Evolutionary conservation across 2,888 invertebrate species (phyloP).

Genomic region (Panopea generosa): DNA sequence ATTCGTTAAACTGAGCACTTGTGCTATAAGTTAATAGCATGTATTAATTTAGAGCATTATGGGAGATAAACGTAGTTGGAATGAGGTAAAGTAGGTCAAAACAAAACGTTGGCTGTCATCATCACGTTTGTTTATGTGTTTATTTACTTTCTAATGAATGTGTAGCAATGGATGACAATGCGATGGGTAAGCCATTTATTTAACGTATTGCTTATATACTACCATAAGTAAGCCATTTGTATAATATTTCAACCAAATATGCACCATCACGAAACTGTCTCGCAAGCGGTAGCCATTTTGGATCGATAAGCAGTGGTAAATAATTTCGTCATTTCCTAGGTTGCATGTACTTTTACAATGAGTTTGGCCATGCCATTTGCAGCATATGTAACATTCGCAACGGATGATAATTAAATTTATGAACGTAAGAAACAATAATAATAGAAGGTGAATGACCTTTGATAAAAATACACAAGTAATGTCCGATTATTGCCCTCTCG

Average conservation of each 20-base stretch:
- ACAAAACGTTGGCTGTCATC: conserved; percentile 16
- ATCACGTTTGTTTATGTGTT: conserved; percentile 29
- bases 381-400: background rate
- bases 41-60: conserved; percentile 25
- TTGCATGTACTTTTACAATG: conserved; percentile 10
- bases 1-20: too few relatives aligned
- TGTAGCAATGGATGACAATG: conserved; percentile 54
- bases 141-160: conserved; percentile 29
- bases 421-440: background rate
- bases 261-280: background rate
- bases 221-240: too few relatives aligned
- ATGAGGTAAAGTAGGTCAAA: conserved; percentile 47
- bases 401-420: background rate
- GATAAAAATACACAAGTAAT: background rate
- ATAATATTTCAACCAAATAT: too few relatives aligned
- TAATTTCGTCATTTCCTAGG: conserved; percentile 17
- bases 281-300: conserved; percentile 44
- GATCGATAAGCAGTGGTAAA: conserved; percentile 38
- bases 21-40: too few relatives aligned
- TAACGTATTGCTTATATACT: too few relatives aligned
- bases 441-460: conserved; percentile 12
- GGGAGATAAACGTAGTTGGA: conserved; percentile 27
- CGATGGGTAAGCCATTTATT: conserved; percentile 48
- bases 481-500: conserved; percentile 21
- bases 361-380: background rate